Conservation (phyloP, 2,888 invertebrate species). For the Limnephilus auricula region DNA sequence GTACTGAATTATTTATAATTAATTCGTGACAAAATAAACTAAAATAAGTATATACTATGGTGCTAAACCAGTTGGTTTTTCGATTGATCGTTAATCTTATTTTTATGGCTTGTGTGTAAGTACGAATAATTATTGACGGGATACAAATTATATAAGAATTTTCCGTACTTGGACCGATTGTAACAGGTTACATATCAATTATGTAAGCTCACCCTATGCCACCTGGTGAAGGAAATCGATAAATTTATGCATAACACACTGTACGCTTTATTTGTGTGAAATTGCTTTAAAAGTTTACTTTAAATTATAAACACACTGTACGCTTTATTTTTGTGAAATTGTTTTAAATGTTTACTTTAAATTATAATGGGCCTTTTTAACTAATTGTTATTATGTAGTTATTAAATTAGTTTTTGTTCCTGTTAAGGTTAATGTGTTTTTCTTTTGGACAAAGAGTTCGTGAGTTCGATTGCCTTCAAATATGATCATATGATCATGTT, state of each 20-base stretch:
- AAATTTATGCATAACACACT: background rate
- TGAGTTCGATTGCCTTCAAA: no score
- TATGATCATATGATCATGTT: no score
- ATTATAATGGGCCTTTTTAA: background rate
- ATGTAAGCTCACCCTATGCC: background rate
- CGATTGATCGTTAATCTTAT: background rate
- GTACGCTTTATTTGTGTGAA: background rate
- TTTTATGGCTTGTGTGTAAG: background rate
- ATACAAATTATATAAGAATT: background rate
- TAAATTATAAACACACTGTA: background rate
- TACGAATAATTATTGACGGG: background rate
- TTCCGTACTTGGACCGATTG: background rate
- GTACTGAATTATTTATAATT: no score
- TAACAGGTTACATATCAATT: background rate
- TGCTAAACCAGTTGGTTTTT: no score
- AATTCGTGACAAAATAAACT: no score
- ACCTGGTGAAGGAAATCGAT: background rate
- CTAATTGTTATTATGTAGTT: no score
- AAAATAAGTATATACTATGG: no score
- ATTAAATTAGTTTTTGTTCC: no score
- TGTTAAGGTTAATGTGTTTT: no score
- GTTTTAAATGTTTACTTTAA: background rate
- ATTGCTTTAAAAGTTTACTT: background rate
- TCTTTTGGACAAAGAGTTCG: no score
- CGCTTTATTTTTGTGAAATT: no score